Conservation (phyloP, 2,888 invertebrate species). For the Drosophila subquinaria region DNA sequence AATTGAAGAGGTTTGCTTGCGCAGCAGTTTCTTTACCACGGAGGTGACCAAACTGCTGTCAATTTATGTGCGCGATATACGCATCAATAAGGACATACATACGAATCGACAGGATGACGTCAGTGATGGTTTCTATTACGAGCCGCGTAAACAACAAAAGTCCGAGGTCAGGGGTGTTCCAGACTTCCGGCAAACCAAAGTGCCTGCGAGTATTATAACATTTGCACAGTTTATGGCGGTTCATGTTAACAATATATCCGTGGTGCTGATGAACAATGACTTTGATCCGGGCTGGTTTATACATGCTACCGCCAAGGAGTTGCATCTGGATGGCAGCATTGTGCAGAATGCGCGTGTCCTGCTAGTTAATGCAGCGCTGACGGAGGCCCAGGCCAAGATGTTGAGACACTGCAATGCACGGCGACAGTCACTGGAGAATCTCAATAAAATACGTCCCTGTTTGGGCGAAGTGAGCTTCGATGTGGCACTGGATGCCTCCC, state of each 20-base stretch:
- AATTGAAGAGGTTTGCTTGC: constrained; percentile 93
- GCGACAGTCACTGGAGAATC: constrained; percentile 83
- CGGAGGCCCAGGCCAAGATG: constrained; percentile 87
- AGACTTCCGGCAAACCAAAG: constrained; percentile 91
- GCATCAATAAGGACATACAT: constrained; percentile 92
- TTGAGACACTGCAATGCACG: constrained; percentile 83
- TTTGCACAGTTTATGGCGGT: constrained; percentile 96
- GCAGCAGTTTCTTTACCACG: constrained; percentile 95
- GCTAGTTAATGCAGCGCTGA: constrained; percentile 90
- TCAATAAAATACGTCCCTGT: constrained; percentile 88
- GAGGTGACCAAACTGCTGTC: constrained; percentile 94
- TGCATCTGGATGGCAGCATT: constrained; percentile 89
- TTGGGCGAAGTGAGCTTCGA: constrained; percentile 91
- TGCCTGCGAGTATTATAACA: constrained; percentile 92
- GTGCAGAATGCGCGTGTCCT: constrained; percentile 90
- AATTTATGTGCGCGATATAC: constrained; percentile 92
- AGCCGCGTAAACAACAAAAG: constrained; percentile 77
- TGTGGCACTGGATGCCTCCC: constrained; percentile 90
- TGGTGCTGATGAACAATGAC: constrained; percentile 88
- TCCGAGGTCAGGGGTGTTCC: constrained; percentile 84
- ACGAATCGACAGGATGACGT: constrained; percentile 68
- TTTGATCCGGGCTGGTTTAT: constrained; percentile 90
- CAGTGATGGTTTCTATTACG: constrained; percentile 81
- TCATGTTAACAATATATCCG: constrained; percentile 91
- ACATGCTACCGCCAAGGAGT: constrained; percentile 90